These are phyloP conservation scores for Anagrus nilaparvatae DNA, from an alignment of 1,140 invertebrate species.

Conservation along the genomic window DNA sequence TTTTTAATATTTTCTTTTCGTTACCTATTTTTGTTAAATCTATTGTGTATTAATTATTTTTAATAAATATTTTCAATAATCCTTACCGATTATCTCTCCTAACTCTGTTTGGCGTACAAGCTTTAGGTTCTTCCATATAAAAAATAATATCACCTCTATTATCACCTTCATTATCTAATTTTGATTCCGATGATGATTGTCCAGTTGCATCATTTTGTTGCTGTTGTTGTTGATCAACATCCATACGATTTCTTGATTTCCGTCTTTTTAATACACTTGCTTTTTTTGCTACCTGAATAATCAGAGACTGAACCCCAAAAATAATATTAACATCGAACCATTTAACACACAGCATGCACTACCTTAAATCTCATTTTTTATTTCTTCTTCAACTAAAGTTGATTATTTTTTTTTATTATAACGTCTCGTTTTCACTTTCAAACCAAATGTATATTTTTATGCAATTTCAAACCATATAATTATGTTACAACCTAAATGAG, in stretches of 20 bases:
- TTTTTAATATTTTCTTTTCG: too few relatives aligned
- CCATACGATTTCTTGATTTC: constrained; percentile 60
- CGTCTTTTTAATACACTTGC: constrained; percentile 60
- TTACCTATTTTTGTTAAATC: too few relatives aligned
- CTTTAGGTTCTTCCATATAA: constrained; percentile 58
- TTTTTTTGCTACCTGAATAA: constrained; percentile 64
- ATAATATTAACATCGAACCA: too few relatives aligned
- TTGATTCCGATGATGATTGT: background rate
- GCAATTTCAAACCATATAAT: background rate
- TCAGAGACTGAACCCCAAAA: constrained; percentile 53
- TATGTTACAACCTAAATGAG: background rate
- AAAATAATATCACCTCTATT: constrained; percentile 60
- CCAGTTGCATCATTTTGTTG: background rate
- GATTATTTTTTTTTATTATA: background rate
- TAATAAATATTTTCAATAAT: too few relatives aligned
- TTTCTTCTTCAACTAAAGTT: background rate
- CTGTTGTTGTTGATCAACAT: constrained; percentile 27
- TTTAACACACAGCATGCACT: constrained; percentile 38
- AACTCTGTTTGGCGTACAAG: constrained; percentile 53
- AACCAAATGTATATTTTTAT: too few relatives aligned
- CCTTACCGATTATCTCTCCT: constrained; percentile 45
- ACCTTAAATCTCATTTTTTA: constrained; percentile 21
- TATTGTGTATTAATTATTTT: too few relatives aligned
- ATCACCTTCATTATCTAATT: constrained; percentile 34
- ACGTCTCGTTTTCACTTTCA: background rate